Evolutionary conservation across 2,888 invertebrate genomes (phyloP), one percentile per base, ranked within the genome.

Genomic region (Creontiades dilutus): DNA sequence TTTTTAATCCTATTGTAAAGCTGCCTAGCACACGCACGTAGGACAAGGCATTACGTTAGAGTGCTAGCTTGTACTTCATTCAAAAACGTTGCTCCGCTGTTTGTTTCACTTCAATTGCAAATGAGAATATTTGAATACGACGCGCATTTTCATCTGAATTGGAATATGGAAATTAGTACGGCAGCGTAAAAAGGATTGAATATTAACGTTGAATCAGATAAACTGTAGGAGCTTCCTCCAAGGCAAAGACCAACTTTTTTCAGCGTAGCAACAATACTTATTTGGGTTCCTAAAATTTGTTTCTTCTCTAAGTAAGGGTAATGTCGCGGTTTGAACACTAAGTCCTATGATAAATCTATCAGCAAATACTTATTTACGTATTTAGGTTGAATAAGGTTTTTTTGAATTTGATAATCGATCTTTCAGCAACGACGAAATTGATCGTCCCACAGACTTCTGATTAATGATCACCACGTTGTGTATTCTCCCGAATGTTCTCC

Each of bases 91-190:
- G n/a, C 19, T 61, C 27, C 46, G 11, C 47, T 78, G 78, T 78
- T 46, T 78, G 78, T 78, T 46, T 46, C 78, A 47, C 47, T 47
- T 16, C 78, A 46, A 76, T 78, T 78, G 78, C 78, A 78, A 78
- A 78, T 78, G 78, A 78, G 46, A 37, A 46, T 47, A 78, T 78
- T 78, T 78, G 78, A 78, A 78, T 78, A 19, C 47, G 47, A 78
- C 37, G 37, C 46, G 78, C 37, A 46, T 78, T 78, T 76, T 76
- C 46, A 46, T n/a, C 19, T 19, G 78, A 37, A 78, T 78, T 78
- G 46, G 78, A 78, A 78, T 78, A 78, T 46, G 78, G 78, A 37
- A 78, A 78, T 78, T 23, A 5, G 12, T 68, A 27, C 68, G 23
- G 68, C 68, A 68, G 23, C 68, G 68, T 68, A 68, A 68, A 68